Evolutionary conservation across 2,888 invertebrate species (phyloP).

Genomic region (Drosophila prostipennis): DNA sequence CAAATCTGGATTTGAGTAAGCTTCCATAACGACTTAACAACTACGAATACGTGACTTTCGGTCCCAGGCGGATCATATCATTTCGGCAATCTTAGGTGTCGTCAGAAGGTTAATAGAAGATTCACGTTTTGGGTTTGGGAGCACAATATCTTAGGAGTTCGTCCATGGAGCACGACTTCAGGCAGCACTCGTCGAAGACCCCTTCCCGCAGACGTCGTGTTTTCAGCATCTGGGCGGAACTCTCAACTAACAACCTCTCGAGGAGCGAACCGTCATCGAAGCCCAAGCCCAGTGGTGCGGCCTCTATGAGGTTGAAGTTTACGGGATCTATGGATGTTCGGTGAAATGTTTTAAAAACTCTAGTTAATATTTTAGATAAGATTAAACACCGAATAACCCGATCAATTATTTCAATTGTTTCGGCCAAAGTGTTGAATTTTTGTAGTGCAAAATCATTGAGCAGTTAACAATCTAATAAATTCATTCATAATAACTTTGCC

Average conservation of each 20-base stretch:
- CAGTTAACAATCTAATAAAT: no score
- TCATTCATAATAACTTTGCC: no score
- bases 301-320: conserved; percentile 49
- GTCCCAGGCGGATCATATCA: background rate
- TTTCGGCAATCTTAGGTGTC: background rate
- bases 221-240: conserved; percentile 54
- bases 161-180: conserved; percentile 56
- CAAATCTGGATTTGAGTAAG: conserved; percentile 15
- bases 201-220: conserved; percentile 70
- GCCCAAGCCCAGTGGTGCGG: conserved; percentile 13
- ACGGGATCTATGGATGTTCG: conserved; percentile 25
- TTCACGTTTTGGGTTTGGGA: conserved; percentile 21
- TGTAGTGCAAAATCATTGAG: no score
- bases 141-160: conserved; percentile 70
- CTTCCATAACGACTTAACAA: conserved; percentile 15
- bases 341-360: no score
- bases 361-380: no score
- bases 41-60: conserved; percentile 8
- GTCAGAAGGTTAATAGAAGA: background rate
- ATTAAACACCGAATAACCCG: no score
- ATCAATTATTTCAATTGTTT: no score
- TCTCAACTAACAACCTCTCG: conserved; percentile 47
- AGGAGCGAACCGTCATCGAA: conserved; percentile 53
- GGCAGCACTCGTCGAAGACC: conserved; percentile 75
- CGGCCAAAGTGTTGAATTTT: no score